These are phyloP conservation scores for Amphimedon queenslandica DNA, from an alignment of 37 sponge, comb jelly and placozoan species.

Conservation along the genomic window DNA sequence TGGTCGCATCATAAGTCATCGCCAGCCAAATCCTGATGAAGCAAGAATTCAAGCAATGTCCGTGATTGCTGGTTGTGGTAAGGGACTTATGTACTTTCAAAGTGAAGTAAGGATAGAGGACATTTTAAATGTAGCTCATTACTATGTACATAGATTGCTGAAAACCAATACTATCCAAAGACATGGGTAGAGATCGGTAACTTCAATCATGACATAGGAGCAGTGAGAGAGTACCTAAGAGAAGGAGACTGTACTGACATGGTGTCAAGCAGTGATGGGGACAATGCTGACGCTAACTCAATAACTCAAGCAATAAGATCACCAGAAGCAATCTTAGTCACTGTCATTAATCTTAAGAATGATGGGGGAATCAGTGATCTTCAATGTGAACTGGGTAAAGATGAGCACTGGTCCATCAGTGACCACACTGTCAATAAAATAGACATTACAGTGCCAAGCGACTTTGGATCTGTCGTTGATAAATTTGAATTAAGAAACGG, in stretches of 20 bases:
- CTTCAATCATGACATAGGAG: conserved; percentile 58
- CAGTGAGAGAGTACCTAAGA: conserved; percentile 41
- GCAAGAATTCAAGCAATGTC: conserved; percentile 69
- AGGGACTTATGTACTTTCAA: conserved; percentile 70
- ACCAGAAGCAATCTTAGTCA: conserved; percentile 47
- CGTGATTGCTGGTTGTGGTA: conserved; percentile 59
- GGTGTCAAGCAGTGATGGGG: conserved; percentile 44
- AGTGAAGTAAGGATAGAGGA: conserved; percentile 39
- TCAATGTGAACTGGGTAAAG: conserved; percentile 39
- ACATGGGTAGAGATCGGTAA: conserved; percentile 54
- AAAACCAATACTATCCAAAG: conserved; percentile 40
- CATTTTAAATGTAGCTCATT: conserved; percentile 9
- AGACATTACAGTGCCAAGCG: conserved; percentile 24
- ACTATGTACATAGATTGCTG: conserved; percentile 22
- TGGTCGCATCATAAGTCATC: conserved; percentile 19
- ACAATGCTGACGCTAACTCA: conserved; percentile 17
- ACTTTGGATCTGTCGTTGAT: conserved; percentile 57
- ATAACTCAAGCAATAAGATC: conserved; percentile 54
- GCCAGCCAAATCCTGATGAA: conserved; percentile 48
- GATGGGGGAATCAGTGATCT: conserved; percentile 52
- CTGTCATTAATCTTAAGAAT: conserved; percentile 44
- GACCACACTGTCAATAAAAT: conserved; percentile 31
- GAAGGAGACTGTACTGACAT: conserved; percentile 66
- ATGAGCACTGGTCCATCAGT: conserved; percentile 42
- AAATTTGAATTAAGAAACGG: conserved; percentile 60